phyloP scores from a whole-genome alignment of 2,113 vertebrate genomes.

The Beaufortia kweichowensis region DNA sequence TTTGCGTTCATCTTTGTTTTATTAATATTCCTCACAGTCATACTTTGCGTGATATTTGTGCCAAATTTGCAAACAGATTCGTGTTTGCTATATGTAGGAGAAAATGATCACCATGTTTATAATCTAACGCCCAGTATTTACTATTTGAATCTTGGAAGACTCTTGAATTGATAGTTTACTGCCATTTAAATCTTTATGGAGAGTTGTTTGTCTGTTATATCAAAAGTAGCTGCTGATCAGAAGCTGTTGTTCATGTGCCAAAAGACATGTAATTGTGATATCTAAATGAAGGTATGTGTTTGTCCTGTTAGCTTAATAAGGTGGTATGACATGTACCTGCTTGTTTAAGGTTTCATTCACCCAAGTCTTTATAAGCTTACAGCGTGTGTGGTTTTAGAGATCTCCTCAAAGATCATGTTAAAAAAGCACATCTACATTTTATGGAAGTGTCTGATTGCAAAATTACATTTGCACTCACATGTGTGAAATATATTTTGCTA shows the following conservation, averaged over 20 bases:
- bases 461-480: conserved; percentile 18
- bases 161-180: conserved; percentile 8
- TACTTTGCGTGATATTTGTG: conserved; percentile 5
- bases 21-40: neutral
- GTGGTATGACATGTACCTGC: conserved; percentile 28
- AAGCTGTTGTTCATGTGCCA: conserved; percentile 43
- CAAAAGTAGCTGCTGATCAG: conserved; percentile 22
- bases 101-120: neutral
- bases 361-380: too few species aligned
- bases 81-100: conserved; percentile 5
- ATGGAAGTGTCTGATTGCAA: neutral
- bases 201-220: neutral
- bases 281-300: conserved; percentile 44
- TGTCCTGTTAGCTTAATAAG: conserved; percentile 24
- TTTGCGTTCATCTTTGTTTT: neutral
- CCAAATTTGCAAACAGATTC: conserved; percentile 12
- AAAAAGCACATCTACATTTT: too few species aligned
- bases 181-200: neutral
- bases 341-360: too few species aligned
- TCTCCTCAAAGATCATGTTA: too few species aligned
- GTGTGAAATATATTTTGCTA: neutral
- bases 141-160: neutral
- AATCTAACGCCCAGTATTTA: neutral
- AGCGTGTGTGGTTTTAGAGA: too few species aligned
- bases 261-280: conserved; percentile 15